Base-by-base conservation (phyloP, 2,888 invertebrate genomes). In the Eupithecia tripunctaria region DNA sequence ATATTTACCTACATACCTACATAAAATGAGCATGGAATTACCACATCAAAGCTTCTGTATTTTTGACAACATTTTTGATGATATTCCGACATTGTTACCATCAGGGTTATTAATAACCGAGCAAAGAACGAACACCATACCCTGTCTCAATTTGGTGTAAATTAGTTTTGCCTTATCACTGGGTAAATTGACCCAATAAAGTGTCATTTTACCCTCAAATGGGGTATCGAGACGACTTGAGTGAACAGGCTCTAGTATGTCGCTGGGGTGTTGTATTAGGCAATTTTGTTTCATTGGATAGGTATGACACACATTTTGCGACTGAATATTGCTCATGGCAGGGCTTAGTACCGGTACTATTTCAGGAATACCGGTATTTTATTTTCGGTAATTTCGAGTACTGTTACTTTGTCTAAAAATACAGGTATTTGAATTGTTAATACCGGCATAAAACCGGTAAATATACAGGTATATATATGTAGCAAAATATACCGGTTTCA, bases 161-260 rank as follows among this genome's bases (percentile, higher is more conserved):
- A 69, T 69, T 69, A 69, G 63, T 69, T 68, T 63, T 36, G 51
- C 63, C 47, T 64, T 69, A 69, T 69, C 62, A 63, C 18, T 51
- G 29, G 62, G 47, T 51, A 63, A 63, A 32, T 47, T 36, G 63
- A 21, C 63, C 36, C 47, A 47, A 25, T 69, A 43, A 63, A 63
- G 63, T 69, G 29, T 47, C 60, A 68, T 62, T 68, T 62, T 63
- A 36, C 21, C 47, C n/a, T 10, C 3, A 63, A 51, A 32, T 56
- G 51, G 60, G 66, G 59, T 36, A 62, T 71, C 41, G 41, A 47
- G 36, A 12, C 51, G 14, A 29, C 21, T 60, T 60, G 60, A 21
- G 63, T 63, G 63, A 63, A 63, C 3, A n/a, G 12, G 10, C n/a
- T 38, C 8, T 25, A 27, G 27, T 29, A 36, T 38, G 25, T 64